Evolutionary conservation across 2,888 invertebrate genomes (phyloP), one percentile per base, ranked within the genome.

Genomic region (Plagodis dolabraria): DNA sequence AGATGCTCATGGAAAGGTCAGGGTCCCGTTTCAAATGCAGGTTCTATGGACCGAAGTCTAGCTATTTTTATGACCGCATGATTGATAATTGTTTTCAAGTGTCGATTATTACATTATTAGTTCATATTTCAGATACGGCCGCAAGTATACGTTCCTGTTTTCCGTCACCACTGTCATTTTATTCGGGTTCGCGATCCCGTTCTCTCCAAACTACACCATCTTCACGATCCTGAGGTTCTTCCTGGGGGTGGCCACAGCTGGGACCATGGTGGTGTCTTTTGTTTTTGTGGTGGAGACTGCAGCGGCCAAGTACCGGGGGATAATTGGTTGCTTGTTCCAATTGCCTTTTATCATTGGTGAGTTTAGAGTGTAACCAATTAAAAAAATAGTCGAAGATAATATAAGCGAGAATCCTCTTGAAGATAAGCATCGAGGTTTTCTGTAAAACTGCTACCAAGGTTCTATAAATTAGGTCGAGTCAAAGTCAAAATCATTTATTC

Each of bases 261-360:
- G 97, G 36, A 96, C 96, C 7, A 97, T 97, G 96, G 95, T 96
- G 46, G 95, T 96, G 48, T 95, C 95, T 67, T 96, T 95, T 70
- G 95, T 95, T 0, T 88, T 95, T 22, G 86, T 95, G 34, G 95
- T 95, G 95, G 95, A 96, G 74, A 86, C 94, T 0, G 89, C 95
- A 6, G 95, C 95, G 0, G 83, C 90, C 0, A 84, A 85, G 46
- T 93, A 90, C 69, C 83, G 94, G 5, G 94, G 94, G 63, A 65
- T 89, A 5, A 71, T 94, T 8, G 94, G 94, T 0, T 94, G 96
- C 50, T 75, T 95, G 4, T 96, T 95, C 77, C 96, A 96, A 70
- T 87, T 96, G 57, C 96, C 96, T 0, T 96, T 95, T 68, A 94
- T 95, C 61, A 70, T 96, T 10, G 96, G 79, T 79, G 62, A 67